Base-by-base conservation (phyloP, 2,797 vertebrate genomes). In the Pipistrellus pygmaeus region DNA sequence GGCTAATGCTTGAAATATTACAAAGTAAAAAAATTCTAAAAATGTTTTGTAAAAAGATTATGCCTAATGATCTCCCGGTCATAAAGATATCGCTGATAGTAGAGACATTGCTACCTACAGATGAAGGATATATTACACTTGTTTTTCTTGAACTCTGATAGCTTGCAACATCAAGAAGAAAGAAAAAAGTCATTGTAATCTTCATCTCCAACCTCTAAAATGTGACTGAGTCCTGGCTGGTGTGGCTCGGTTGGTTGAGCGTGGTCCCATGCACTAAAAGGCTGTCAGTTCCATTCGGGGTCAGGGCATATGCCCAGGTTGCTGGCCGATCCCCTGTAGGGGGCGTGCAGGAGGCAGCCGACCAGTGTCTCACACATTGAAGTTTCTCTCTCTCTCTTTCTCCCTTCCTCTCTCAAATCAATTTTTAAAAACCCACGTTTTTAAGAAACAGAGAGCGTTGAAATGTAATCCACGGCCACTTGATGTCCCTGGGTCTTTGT, bases 61-160 rank as follows among this genome's bases (percentile, higher is more conserved):
- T 90, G 91, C 92, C n/a, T 51, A 94, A 84, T 71, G 55, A 94
- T 68, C 23, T 72, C 18, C 62, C 6, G 60, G 53, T 76, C 71
- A 76, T 75, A 93, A 78, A 64, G 62, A 25, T 55, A 27, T 38
- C 4, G n/a, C 15, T n/a, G 17, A 23, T 38, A 66, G 78, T 66
- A 72, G 48, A 92, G 68, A 72, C 48, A 92, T 41, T 95, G 93
- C 93, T 96, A 92, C 71, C 92, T 94, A 64, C 25, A 62, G 95
- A 91, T 81, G 18, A 71, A 83, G 94, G 90, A 81, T 64, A 55
- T 27, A 71, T 93, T 78, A 55, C 72, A 68, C 13, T 41, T 85
- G 14, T 66, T 85, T 94, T 95, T 92, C 51, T 84, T 84, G 64
- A 75, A 69, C 30, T 91, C 53, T n/a, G 27, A 20, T 85, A 75